Percentiles rank a stretch among this genome's conserved stretches.
Evolutionary conservation across 2,888 invertebrate genomes (phyloP).

Genomic region (Plagiodera versicolora): DNA sequence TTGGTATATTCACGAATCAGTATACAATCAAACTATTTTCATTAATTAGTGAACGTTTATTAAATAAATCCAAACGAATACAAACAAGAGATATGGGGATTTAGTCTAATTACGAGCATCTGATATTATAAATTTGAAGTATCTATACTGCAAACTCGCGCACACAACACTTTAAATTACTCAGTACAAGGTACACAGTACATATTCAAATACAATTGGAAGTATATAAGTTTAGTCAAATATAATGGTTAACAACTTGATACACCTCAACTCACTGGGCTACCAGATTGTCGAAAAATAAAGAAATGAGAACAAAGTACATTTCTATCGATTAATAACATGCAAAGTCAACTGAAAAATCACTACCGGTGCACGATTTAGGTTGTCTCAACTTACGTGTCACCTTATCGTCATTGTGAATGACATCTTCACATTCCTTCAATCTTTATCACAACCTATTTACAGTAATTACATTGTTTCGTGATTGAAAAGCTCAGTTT

Average conservation of each 20-base stretch:
- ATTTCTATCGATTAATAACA: too few species aligned
- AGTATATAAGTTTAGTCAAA: background rate
- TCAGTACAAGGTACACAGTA: background rate
- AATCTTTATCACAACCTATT: constrained; percentile 8
- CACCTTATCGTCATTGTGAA: too few species aligned
- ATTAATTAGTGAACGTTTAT: background rate
- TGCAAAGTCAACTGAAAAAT: too few species aligned
- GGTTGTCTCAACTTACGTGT: too few species aligned
- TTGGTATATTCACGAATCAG: too few species aligned
- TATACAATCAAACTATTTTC: background rate
- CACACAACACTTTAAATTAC: background rate
- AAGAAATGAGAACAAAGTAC: too few species aligned
- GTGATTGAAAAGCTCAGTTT: background rate
- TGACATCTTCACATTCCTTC: background rate
- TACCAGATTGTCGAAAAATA: too few species aligned
- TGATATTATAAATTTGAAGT: background rate
- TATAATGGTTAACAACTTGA: too few species aligned
- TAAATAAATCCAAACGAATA: background rate
- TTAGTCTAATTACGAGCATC: background rate
- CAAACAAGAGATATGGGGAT: background rate
- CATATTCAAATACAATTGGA: background rate
- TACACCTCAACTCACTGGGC: too few species aligned
- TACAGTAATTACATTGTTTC: constrained; percentile 16
- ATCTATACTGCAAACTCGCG: background rate
- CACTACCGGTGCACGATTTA: too few species aligned